Conservation (phyloP, 2,797 vertebrate species). For the Silurus aristotelis region DNA sequence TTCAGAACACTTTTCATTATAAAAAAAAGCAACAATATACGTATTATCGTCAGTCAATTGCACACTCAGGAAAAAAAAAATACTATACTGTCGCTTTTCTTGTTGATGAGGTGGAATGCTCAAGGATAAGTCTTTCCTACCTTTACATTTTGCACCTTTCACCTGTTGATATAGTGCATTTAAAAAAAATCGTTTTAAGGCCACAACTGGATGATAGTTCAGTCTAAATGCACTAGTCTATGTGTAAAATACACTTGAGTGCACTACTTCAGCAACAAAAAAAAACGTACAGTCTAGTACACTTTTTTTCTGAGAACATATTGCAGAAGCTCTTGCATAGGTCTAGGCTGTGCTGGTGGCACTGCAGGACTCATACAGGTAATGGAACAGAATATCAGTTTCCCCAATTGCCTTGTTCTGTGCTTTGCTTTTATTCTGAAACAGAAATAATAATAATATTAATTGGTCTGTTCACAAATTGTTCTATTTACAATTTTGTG, state of each 20-base stretch:
- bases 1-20: conserved; percentile 19
- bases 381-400: conserved; percentile 74
- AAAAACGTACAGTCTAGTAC: background rate
- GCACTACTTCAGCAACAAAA: background rate
- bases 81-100: background rate
- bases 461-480: background rate
- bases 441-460: conserved; percentile 44
- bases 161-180: background rate
- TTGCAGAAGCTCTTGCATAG: background rate
- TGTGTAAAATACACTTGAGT: background rate
- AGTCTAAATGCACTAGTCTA: background rate
- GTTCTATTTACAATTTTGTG: background rate
- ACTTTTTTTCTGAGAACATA: background rate
- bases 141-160: background rate
- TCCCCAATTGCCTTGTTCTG: conserved; percentile 80
- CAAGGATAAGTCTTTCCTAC: conserved; percentile 6
- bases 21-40: background rate
- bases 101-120: background rate
- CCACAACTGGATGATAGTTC: background rate
- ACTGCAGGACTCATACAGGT: conserved; percentile 59
- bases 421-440: conserved; percentile 74
- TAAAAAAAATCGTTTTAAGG: background rate
- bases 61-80: background rate
- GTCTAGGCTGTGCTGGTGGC: conserved; percentile 4
- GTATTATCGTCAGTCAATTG: background rate